Percentiles rank a stretch among this genome's conserved stretches.
Evolutionary conservation across 64 coral and sea anemone genomes (phyloP).

Genomic region (Catalaphyllia jardinei): DNA sequence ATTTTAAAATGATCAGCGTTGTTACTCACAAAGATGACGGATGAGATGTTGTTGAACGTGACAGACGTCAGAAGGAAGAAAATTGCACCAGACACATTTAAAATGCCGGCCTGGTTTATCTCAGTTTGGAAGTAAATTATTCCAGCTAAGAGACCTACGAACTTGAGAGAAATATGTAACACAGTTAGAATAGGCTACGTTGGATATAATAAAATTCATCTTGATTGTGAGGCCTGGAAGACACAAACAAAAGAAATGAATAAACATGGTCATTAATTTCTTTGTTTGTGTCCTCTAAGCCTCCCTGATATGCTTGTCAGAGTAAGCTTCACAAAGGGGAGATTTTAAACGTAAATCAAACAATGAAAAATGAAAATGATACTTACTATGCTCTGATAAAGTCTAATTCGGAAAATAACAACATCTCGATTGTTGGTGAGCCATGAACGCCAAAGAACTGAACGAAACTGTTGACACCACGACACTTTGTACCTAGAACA

Average conservation of each 20-base stretch:
- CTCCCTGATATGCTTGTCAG: too few relatives aligned
- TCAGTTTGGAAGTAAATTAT: constrained; percentile 3
- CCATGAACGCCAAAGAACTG: constrained; percentile 51
- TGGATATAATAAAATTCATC: too few relatives aligned
- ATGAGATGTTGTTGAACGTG: neutral
- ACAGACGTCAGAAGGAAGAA: neutral
- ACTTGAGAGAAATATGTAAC: neutral
- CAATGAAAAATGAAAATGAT: neutral
- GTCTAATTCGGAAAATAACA: constrained; percentile 20
- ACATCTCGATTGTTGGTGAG: constrained; percentile 46
- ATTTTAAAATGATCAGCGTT: neutral
- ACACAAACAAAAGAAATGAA: too few relatives aligned
- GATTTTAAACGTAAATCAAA: neutral
- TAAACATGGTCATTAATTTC: too few relatives aligned
- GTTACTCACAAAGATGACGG: constrained; percentile 16
- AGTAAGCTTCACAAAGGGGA: neutral
- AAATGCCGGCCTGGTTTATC: neutral
- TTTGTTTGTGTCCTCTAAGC: too few relatives aligned
- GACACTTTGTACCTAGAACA: constrained; percentile 48
- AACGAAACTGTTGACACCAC: constrained; percentile 54
- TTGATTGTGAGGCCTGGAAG: too few relatives aligned
- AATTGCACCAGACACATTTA: neutral
- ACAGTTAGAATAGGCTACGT: neutral
- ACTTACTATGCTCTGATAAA: constrained; percentile 53
- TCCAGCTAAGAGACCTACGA: neutral